These are phyloP conservation scores for Epinotia nisella DNA, from an alignment of 2,888 invertebrate species.

Conservation along the genomic window DNA sequence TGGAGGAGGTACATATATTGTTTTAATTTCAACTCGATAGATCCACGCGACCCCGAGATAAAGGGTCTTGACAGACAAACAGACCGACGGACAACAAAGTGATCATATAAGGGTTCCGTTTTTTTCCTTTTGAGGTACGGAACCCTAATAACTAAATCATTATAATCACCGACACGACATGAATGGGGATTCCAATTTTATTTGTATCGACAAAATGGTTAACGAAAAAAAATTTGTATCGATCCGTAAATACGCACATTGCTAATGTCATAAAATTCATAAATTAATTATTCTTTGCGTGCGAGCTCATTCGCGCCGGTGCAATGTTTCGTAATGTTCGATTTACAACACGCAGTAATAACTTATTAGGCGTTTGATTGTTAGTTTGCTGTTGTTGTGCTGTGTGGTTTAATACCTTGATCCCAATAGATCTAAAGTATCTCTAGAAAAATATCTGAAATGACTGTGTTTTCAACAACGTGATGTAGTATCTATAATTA, in stretches of 20 bases:
- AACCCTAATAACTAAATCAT: no score
- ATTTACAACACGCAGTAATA: conserved; percentile 27
- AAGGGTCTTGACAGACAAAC: no score
- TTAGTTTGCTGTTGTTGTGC: conserved; percentile 6
- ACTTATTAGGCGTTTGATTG: conserved; percentile 15
- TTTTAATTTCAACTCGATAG: no score
- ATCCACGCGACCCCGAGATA: no score
- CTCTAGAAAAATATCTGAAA: not conserved
- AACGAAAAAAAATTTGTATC: not conserved
- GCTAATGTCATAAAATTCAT: conserved; percentile 33
- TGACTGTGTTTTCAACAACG: not conserved
- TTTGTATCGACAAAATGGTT: not conserved
- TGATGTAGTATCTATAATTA: no score
- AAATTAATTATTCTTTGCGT: conserved; percentile 23
- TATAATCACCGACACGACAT: not conserved
- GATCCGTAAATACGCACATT: conserved; percentile 2
- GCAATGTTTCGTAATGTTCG: conserved; percentile 16
- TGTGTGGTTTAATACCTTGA: conserved; percentile 10
- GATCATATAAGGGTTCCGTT: no score
- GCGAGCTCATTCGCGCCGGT: conserved; percentile 20
- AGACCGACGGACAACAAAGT: no score
- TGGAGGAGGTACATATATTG: no score
- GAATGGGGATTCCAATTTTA: not conserved
- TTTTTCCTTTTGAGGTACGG: no score
- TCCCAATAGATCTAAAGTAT: not conserved